These are phyloP conservation scores for Drosophila jambulina DNA, from an alignment of 1,140 invertebrate species.

Conservation along the genomic window DNA sequence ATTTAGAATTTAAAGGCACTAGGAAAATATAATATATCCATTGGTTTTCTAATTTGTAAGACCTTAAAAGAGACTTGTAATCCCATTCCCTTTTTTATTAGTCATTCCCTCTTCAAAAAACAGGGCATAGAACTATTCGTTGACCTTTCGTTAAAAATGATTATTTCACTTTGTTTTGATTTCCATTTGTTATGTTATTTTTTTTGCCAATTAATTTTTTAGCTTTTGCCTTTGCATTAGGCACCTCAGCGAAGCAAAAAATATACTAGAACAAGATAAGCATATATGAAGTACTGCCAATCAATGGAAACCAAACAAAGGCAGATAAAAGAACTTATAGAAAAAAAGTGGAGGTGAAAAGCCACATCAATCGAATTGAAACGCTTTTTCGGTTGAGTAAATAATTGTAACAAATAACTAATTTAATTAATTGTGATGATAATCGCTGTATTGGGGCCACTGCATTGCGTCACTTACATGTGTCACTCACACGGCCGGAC, in stretches of 20 bases:
- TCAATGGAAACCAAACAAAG: slow-evolving; percentile 53
- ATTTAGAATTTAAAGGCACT: too few relatives aligned
- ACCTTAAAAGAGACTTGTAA: too few relatives aligned
- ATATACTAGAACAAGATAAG: slow-evolving; percentile 64
- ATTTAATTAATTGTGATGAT: slow-evolving; percentile 46
- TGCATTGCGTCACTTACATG: slow-evolving; percentile 69
- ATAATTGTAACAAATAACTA: slow-evolving; percentile 42
- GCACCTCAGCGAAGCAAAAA: slow-evolving; percentile 41
- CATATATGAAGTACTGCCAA: slow-evolving; percentile 59
- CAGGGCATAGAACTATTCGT: slow-evolving; percentile 25
- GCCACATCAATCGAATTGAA: slow-evolving; percentile 26
- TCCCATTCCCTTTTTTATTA: too few relatives aligned
- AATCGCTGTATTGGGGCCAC: slow-evolving; percentile 37
- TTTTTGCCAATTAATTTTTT: slow-evolving; percentile 55
- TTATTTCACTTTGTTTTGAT: slow-evolving; percentile 48
- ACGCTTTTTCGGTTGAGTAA: slow-evolving; percentile 52
- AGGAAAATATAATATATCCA: too few relatives aligned
- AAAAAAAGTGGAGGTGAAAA: slow-evolving; percentile 23
- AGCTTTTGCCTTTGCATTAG: slow-evolving; percentile 34
- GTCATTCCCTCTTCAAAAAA: neutral
- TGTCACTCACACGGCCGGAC: slow-evolving; percentile 53
- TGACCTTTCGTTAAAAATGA: neutral
- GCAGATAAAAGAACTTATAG: slow-evolving; percentile 28
- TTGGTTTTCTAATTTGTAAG: neutral
- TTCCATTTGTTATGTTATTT: slow-evolving; percentile 43